Percentiles rank a stretch among this genome's conserved stretches.
Conservation (phyloP, 2,797 vertebrate genomes). For the Moxostoma hubbsi region DNA sequence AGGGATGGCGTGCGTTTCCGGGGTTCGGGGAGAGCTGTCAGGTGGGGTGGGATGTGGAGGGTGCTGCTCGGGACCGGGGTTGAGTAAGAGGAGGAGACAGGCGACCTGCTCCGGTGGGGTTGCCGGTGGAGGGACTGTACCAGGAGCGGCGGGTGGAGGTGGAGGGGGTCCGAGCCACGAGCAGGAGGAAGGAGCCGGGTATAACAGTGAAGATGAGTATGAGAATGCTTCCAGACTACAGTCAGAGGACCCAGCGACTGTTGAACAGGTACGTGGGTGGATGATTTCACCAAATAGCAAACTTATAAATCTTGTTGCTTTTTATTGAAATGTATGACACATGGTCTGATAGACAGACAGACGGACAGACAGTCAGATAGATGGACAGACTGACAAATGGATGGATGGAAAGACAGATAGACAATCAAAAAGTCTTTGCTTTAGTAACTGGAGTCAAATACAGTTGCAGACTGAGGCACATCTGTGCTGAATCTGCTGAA, state of each 20-base stretch:
- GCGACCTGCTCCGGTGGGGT: conserved; percentile 79
- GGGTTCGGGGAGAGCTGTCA: conserved; percentile 75
- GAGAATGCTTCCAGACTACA: conserved; percentile 88
- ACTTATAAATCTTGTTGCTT: not conserved
- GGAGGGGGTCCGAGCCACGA: conserved; percentile 75
- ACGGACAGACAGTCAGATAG: not conserved
- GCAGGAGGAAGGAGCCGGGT: conserved; percentile 86
- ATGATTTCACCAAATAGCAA: not conserved
- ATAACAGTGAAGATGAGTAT: conserved; percentile 94
- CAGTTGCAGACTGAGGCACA: too few species aligned
- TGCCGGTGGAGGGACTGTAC: conserved; percentile 76
- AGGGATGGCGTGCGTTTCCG: conserved; percentile 69
- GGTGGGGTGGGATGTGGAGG: conserved; percentile 78
- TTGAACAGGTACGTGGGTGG: conserved; percentile 84
- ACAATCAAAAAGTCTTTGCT: not conserved
- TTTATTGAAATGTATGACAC: not conserved
- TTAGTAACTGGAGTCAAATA: not conserved
- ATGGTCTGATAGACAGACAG: conserved; percentile 28
- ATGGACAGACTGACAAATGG: too few species aligned
- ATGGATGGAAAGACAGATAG: not conserved
- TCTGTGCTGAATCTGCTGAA: too few species aligned
- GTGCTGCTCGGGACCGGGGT: conserved; percentile 84
- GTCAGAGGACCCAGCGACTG: conserved; percentile 87
- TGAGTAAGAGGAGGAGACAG: conserved; percentile 84
- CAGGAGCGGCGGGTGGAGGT: conserved; percentile 80